Evolutionary conservation across 2,888 invertebrate species (phyloP), one percentile per base, ranked within the genome.

Genomic region (Pristionchus maxplancki): DNA sequence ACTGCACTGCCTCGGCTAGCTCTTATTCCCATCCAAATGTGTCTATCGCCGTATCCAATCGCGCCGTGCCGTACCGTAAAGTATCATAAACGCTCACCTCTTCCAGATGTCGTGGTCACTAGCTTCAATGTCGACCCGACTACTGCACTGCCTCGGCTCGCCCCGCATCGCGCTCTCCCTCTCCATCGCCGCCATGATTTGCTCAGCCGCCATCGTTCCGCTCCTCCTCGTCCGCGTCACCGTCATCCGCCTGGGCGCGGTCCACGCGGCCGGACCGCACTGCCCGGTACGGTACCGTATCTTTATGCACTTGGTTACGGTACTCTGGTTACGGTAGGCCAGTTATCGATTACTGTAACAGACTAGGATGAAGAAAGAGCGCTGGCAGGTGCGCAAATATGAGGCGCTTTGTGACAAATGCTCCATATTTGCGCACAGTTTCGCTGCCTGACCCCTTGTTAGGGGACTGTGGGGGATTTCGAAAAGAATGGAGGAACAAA

Each of bases 171-270:
- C 88, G 81, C 78, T 88, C 40, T 58, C 78, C 62, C 88, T 88
- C 24, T 88, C 88, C 44, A 48, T 88, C 31, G 58, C 62, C 28
- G 88, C 88, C 28, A 58, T 88, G 48, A 44, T 88, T 53, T 88
- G 78, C 62, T 50, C 88, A 88, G 88, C 88, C 62, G 88, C 58
- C 53, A 40, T 88, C 17, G 58, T 78, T 28, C 88, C 88, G n/a
- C 53, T 88, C 11, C 78, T 88, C 1, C 81, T 88, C 20, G 62
- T 88, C n/a, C 1, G 85, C 5, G 24, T 34, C 5, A 44, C 64
- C 3, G 64, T 86, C 44, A 87, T 87, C 50, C 67, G 86, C 0
- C 67, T 87, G 31, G 48, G n/a, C 20, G 71, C 71, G 40, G 71
- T 50, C 37, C 50, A 48, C 4, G 58, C 48, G 2, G 71, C 31